Evolutionary conservation across 2,113 vertebrate species (phyloP), one percentile per base, ranked within the genome.

Genomic region (Platanista minor): DNA sequence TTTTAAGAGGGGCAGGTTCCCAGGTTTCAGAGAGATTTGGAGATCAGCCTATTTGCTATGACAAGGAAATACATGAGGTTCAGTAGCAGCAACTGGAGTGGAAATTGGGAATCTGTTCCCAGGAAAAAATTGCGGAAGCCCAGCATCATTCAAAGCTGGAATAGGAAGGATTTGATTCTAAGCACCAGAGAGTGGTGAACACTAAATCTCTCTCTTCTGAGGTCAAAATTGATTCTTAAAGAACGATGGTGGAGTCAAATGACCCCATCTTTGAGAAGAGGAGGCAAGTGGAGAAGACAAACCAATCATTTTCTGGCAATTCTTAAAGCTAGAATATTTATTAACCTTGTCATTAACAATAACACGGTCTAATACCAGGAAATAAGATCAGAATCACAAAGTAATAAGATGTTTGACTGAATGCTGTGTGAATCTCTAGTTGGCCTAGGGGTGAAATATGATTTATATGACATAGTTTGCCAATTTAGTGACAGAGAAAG

Each of bases 351-450:
- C 61, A 89, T 62, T 75, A 88, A 69, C 64, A 69, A 94, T 54
- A 5, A 78, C 36, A 41, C 39, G 36, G 23, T 64, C n/a, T 93
- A 90, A 36, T 72, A 83, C 41, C 57, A 88, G 15, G 29, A 85
- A 89, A 91, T 29, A 77, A 72, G 77, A 96, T 71, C 41, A 91
- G 59, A 96, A 85, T 95, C n/a, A 52, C 59, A 93, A 96, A 89
- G 71, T 80, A 66, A 67, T 61, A 91, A 85, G 31, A n/a, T 54
- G 25, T 66, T 94, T 93, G 57, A 49, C 49, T 86, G 27, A 23
- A 72, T 94, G 25, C 20, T 77, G 43, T 81, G 84, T 64, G 64
- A 86, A 85, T 72, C n/a, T 89, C n/a, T 82, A 15, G 27, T 87
- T 87, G 69, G 67, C 46, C 61, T 81, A 23, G 52, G 71, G 25